phyloP scores from a whole-genome alignment of 2,113 vertebrate genomes.

The Beaufortia kweichowensis region DNA sequence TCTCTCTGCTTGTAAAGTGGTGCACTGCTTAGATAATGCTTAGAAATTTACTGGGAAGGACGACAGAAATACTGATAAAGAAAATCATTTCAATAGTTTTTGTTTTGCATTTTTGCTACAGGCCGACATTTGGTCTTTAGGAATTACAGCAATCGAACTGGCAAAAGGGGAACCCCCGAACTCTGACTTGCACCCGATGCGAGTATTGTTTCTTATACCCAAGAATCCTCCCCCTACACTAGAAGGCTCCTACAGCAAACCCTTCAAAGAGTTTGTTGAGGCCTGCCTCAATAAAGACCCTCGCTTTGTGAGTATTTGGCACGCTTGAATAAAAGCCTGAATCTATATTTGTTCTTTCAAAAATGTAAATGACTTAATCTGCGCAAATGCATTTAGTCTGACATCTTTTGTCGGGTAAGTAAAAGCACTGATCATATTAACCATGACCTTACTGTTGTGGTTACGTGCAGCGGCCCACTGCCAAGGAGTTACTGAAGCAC shows the following conservation, averaged over 20 bases:
- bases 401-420: background rate
- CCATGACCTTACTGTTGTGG: background rate
- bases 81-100: background rate
- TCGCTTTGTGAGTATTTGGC: conserved; percentile 85
- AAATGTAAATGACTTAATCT: background rate
- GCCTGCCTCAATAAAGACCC: conserved; percentile 99
- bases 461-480: conserved; percentile 87
- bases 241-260: conserved; percentile 96
- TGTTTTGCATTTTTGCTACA: conserved; percentile 56
- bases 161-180: conserved; percentile 98
- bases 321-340: background rate
- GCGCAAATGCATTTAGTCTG: background rate
- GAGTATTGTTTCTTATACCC: conserved; percentile 96
- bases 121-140: conserved; percentile 99
- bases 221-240: conserved; percentile 96
- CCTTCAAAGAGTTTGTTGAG: conserved; percentile 98
- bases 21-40: too few relatives aligned
- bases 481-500: conserved; percentile 96
- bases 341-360: too few relatives aligned
- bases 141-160: conserved; percentile 96
- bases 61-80: too few relatives aligned
- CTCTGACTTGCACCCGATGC: conserved; percentile 97
- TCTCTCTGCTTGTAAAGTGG: background rate
- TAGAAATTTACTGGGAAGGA: too few relatives aligned
- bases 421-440: background rate